phyloP scores from a whole-genome alignment of 2,888 invertebrate genomes.

The Gerris lacustris region DNA sequence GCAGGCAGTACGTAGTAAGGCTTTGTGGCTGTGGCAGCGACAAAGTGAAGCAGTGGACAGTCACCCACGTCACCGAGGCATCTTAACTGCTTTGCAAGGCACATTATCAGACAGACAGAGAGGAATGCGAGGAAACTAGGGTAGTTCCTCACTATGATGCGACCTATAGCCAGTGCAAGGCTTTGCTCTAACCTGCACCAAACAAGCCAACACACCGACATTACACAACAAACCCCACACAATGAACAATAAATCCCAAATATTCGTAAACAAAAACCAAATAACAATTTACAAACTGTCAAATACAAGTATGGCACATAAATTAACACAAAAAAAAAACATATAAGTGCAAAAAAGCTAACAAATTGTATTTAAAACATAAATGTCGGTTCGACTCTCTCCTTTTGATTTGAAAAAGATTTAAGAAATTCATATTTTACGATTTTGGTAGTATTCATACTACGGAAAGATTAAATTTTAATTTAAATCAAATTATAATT shows the following conservation, averaged over 20 bases:
- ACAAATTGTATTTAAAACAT: too few relatives aligned
- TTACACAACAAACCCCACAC: background rate
- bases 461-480: too few relatives aligned
- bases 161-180: background rate
- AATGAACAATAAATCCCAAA: background rate
- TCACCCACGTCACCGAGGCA: conserved; percentile 34
- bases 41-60: conserved; percentile 45
- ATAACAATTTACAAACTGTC: too few relatives aligned
- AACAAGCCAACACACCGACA: conserved; percentile 41
- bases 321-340: too few relatives aligned
- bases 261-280: conserved; percentile 34
- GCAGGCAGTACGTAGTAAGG: conserved; percentile 45
- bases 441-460: too few relatives aligned
- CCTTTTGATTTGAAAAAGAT: too few relatives aligned
- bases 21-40: conserved; percentile 46
- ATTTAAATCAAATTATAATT: too few relatives aligned
- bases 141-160: background rate
- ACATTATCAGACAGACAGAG: conserved; percentile 50
- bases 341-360: too few relatives aligned
- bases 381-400: too few relatives aligned
- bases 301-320: too few relatives aligned
- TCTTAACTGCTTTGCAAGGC: conserved; percentile 45
- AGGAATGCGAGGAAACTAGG: conserved; percentile 50
- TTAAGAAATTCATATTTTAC: too few relatives aligned
- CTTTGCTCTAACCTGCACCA: background rate